Base-by-base conservation (phyloP, 2,113 vertebrate genomes). In the Corvus moneduloides region DNA sequence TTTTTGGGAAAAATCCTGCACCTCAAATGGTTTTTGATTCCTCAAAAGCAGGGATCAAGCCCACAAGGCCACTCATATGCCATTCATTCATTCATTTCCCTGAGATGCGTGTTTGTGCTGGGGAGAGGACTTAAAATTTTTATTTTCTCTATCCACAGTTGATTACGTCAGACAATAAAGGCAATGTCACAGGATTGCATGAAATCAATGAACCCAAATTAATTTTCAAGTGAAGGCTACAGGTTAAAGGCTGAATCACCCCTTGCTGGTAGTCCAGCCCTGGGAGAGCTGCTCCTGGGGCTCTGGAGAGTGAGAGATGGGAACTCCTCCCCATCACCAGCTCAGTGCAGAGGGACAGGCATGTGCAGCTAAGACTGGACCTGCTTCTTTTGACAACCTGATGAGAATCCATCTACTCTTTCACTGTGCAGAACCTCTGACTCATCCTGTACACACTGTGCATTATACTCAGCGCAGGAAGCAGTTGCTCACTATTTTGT, bases 401-500 rank as follows among this genome's bases (percentile, higher is more conserved):
- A 67, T 2, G 5, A 75, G 32, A 27, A 37, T 8, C 22, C 1
- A 2, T 12, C 9, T 1, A 1, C 33, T 82, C 46, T 18, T 59
- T 44, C 48, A 28, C 48, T 33, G 66, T 39, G 72, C 72, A 80
- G 59, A 71, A 66, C 51, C 63, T 80, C 68, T 95, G 54, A 82
- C 46, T 88, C 88, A 72, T n/a, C 22, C 81, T 2, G 3, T 69
- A 49, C 0, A 15, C 49, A 22, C 33, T 56, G 43, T 23, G 62
- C 63, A 51, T 73, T 43, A 77, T 0, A 2, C 35, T 84, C 1
- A 3, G 22, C 27, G 67, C 48, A 74, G 46, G n/a, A 92, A 92
- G 68, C 51, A 69, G 59, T 59, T 88, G 72, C 72, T 92, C 79
- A 63, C 64, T 93, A 4, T 74, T 95, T 87, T 92, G 54, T 91